These are phyloP conservation scores for Varanus komodoensis DNA, from an alignment of 2,113 vertebrate species.

Conservation along the genomic window DNA sequence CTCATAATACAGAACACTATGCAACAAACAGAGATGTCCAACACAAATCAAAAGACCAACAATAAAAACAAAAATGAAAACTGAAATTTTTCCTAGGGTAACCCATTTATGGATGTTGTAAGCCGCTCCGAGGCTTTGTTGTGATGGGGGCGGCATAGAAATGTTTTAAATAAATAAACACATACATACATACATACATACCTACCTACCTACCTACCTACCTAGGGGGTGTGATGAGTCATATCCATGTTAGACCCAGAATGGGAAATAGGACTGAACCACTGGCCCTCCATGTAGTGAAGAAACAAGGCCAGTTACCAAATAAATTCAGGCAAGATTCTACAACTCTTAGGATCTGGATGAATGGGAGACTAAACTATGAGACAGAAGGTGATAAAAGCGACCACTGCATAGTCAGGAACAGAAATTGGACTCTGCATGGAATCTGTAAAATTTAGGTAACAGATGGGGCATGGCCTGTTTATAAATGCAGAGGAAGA, in stretches of 20 bases:
- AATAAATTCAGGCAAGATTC: neutral
- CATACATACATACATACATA: too few relatives aligned
- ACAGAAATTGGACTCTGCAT: neutral
- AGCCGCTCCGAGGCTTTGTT: too few relatives aligned
- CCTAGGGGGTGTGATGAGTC: neutral
- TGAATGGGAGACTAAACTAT: neutral
- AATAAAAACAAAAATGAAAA: neutral
- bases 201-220: too few relatives aligned
- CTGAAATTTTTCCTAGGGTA: neutral
- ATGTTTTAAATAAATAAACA: too few relatives aligned
- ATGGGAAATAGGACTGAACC: neutral
- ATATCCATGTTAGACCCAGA: neutral
- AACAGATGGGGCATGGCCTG: neutral
- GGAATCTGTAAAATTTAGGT: neutral
- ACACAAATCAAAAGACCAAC: neutral
- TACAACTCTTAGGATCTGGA: neutral
- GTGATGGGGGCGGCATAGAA: too few relatives aligned
- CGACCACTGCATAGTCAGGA: neutral
- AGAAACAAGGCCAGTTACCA: neutral
- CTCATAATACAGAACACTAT: neutral
- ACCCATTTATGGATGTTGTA: too few relatives aligned
- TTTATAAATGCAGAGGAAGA: neutral
- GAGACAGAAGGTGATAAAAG: neutral
- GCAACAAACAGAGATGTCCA: neutral
- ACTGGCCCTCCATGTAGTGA: neutral